Conservation (phyloP, 23 tunicate species). For the Oikopleura dioica region DNA sequence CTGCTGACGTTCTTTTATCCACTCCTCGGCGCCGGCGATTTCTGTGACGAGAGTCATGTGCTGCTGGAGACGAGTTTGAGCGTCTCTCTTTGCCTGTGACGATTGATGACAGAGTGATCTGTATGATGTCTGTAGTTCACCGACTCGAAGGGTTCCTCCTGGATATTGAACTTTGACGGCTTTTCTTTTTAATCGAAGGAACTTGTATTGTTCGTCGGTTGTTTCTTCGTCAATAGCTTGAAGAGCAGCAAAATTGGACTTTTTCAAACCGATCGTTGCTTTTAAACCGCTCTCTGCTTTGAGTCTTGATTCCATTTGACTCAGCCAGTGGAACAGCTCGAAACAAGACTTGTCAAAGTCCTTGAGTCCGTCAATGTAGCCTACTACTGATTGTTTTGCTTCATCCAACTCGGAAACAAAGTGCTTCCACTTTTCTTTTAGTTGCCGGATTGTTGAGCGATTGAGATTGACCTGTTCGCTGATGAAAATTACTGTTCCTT, state of each 20-base stretch:
- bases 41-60: neutral
- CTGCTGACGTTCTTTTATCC: neutral
- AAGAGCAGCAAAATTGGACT: slow-evolving; percentile 31
- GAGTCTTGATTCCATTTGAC: slow-evolving; percentile 25
- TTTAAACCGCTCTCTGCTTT: slow-evolving; percentile 41
- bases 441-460: neutral
- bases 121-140: slow-evolving; percentile 36
- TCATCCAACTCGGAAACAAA: slow-evolving; percentile 17
- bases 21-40: neutral
- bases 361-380: slow-evolving; percentile 42
- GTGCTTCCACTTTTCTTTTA: neutral
- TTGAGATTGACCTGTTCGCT: neutral
- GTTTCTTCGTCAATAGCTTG: slow-evolving; percentile 55
- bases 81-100: neutral
- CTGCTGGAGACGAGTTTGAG: neutral
- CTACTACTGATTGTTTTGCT: slow-evolving; percentile 40
- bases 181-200: slow-evolving; percentile 54
- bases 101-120: neutral
- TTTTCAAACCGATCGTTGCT: slow-evolving; percentile 60
- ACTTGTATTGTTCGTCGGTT: slow-evolving; percentile 69
- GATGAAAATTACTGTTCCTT: neutral
- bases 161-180: slow-evolving; percentile 45
- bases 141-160: slow-evolving; percentile 24
- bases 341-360: slow-evolving; percentile 34
- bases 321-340: slow-evolving; percentile 51